These are phyloP conservation scores for Brachyptera risi DNA, from an alignment of 2,888 invertebrate genomes.

Conservation along the genomic window DNA sequence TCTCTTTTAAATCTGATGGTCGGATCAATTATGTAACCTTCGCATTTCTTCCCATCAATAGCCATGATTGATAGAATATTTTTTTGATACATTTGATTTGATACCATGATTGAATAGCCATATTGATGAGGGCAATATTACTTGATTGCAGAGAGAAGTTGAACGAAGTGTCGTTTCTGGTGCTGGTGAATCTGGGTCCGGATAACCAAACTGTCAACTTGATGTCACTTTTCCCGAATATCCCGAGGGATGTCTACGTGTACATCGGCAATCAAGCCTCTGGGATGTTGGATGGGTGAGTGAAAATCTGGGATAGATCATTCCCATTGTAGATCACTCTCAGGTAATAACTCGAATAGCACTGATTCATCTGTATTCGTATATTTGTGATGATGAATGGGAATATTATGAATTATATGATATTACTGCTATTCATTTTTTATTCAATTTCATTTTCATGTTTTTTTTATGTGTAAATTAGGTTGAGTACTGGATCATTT, in stretches of 20 bases:
- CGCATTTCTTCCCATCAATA: too few species aligned
- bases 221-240: neutral
- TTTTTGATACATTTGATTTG: neutral
- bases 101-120: neutral
- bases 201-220: neutral
- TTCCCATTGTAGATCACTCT: too few species aligned
- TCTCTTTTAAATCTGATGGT: too few species aligned
- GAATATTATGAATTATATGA: neutral
- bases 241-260: neutral
- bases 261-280: neutral
- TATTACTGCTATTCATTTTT: too few species aligned
- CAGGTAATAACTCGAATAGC: too few species aligned
- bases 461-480: too few species aligned
- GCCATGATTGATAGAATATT: too few species aligned
- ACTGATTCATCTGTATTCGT: too few species aligned
- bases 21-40: too few species aligned
- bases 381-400: neutral
- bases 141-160: neutral
- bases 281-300: neutral
- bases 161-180: neutral
- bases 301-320: too few species aligned
- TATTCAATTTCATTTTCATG: too few species aligned
- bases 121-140: neutral
- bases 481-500: too few species aligned
- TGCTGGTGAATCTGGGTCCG: constrained; percentile 3